Conservation (phyloP, 2,797 vertebrate genomes). For the Enteromius paludinosus region DNA sequence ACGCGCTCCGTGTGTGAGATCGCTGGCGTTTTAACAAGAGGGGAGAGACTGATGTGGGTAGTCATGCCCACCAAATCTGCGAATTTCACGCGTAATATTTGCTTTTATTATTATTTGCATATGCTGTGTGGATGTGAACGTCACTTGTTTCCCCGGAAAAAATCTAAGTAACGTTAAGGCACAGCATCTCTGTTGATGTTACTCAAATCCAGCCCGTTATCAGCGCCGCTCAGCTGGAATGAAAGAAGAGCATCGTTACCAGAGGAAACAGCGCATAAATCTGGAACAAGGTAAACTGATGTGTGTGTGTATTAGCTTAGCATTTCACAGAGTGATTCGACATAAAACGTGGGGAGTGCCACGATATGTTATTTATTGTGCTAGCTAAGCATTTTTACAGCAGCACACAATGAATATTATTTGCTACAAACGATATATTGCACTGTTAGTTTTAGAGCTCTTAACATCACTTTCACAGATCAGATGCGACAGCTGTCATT, state of each 20-base stretch:
- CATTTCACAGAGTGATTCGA: slow-evolving; percentile 9
- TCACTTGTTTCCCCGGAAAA: slow-evolving; percentile 8
- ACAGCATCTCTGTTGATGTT: slow-evolving; percentile 37
- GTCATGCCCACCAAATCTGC: slow-evolving; percentile 8
- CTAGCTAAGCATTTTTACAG: neutral
- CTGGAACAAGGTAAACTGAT: slow-evolving; percentile 30
- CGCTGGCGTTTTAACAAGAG: slow-evolving; percentile 16
- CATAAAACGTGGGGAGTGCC: slow-evolving; percentile 10
- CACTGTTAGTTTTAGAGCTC: neutral
- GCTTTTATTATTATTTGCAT: slow-evolving; percentile 14
- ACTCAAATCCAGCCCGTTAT: slow-evolving; percentile 5
- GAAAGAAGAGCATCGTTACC: slow-evolving; percentile 26
- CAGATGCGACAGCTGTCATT: neutral
- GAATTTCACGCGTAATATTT: neutral
- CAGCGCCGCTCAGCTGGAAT: slow-evolving; percentile 43
- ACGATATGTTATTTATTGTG: neutral
- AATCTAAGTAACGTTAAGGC: slow-evolving; percentile 15
- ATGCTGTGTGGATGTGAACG: slow-evolving; percentile 14
- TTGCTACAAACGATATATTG: neutral
- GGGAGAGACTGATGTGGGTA: neutral
- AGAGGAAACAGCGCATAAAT: slow-evolving; percentile 27
- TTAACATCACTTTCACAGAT: neutral
- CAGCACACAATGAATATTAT: neutral
- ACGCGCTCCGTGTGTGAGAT: neutral
- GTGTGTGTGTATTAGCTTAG: slow-evolving; percentile 27